Percentiles rank a stretch among this genome's conserved stretches.
Evolutionary conservation across 1,140 invertebrate genomes (phyloP).

Genomic region (Ctenoplectra terminalis): DNA sequence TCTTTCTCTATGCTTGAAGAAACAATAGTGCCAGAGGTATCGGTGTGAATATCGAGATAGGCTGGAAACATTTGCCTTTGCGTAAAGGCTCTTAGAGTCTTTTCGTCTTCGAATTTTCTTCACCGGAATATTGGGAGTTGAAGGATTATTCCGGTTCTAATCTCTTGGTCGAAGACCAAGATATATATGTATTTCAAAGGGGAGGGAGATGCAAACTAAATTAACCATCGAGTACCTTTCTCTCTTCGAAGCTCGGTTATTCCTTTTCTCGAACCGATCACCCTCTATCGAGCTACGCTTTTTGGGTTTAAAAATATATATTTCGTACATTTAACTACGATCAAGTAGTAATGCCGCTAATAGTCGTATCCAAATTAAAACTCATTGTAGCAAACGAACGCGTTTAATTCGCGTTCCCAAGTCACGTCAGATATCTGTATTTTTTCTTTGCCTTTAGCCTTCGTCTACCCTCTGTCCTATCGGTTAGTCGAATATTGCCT

Average conservation of each 20-base stretch:
- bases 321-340: too few relatives aligned
- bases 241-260: not conserved
- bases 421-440: not conserved
- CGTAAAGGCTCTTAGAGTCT: not conserved
- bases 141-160: not conserved
- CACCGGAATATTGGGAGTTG: not conserved
- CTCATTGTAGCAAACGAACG: not conserved
- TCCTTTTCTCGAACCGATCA: not conserved
- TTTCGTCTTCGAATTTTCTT: not conserved
- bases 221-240: too few relatives aligned
- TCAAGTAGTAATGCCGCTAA: too few relatives aligned
- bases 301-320: too few relatives aligned
- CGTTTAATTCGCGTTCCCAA: not conserved
- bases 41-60: constrained; percentile 6
- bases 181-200: not conserved
- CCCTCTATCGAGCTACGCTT: too few relatives aligned
- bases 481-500: constrained; percentile 34
- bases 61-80: too few relatives aligned
- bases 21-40: constrained; percentile 7
- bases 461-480: not conserved
- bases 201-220: too few relatives aligned
- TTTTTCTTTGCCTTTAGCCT: not conserved
- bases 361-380: not conserved
- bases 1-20: not conserved
- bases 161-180: too few relatives aligned